Evolutionary conservation across 1,140 invertebrate genomes (phyloP).

Genomic region (Fopius arisanus): DNA sequence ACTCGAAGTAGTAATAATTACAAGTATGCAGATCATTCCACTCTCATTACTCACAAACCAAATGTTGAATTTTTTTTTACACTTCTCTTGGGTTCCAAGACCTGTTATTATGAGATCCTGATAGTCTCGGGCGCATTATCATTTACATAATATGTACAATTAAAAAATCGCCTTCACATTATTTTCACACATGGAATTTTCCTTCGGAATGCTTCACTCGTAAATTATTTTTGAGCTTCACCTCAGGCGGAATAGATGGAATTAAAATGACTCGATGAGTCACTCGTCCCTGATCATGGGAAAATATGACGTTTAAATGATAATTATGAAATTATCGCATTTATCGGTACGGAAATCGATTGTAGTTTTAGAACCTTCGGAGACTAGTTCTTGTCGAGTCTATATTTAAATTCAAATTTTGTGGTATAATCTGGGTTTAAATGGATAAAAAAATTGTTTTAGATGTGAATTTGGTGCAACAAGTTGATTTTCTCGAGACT

Average conservation of each 20-base stretch:
- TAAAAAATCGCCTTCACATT: not conserved
- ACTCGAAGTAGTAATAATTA: no score
- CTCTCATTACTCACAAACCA: not conserved
- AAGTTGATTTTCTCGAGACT: constrained; percentile 73
- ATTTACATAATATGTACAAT: not conserved
- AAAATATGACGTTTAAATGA: no score
- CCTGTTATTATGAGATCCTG: not conserved
- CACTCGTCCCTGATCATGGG: not conserved
- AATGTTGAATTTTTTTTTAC: not conserved
- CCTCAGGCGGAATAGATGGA: no score
- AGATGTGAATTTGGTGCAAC: constrained; percentile 65
- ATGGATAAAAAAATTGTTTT: constrained; percentile 45
- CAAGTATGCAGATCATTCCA: no score
- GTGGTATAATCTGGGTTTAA: not conserved
- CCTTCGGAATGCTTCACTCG: not conserved
- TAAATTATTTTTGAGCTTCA: no score
- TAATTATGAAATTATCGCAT: no score
- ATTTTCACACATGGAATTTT: not conserved
- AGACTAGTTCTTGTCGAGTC: not conserved
- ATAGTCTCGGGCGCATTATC: not conserved
- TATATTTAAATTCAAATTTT: not conserved
- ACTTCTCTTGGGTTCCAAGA: not conserved
- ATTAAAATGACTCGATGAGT: not conserved
- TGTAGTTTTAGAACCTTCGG: no score
- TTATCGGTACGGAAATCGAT: no score